Evolutionary conservation across 92 coral and sea anemone species (phyloP).

Genomic region (Epizoanthus illoricatus): DNA sequence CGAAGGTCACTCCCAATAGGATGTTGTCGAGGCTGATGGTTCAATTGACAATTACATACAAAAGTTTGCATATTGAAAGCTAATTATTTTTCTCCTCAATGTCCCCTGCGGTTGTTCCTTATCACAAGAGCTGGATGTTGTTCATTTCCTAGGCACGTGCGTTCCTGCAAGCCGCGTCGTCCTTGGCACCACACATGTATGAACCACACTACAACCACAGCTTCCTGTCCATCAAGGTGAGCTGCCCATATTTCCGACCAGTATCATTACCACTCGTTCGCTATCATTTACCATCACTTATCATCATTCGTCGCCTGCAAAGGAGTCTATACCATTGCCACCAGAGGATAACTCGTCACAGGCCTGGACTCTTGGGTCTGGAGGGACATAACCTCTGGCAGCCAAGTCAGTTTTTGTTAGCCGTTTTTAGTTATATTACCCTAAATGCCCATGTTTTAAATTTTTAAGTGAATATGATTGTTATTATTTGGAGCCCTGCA

Average conservation of each 20-base stretch:
- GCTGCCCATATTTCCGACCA: not conserved
- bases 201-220: constrained; percentile 94
- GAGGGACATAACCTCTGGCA: too few relatives aligned
- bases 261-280: not conserved
- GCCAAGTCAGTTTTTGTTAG: too few relatives aligned
- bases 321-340: not conserved
- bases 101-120: not conserved
- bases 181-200: constrained; percentile 87
- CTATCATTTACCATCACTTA: not conserved
- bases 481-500: too few relatives aligned
- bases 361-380: too few relatives aligned
- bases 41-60: not conserved
- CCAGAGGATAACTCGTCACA: not conserved
- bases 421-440: too few relatives aligned
- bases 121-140: not conserved
- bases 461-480: too few relatives aligned
- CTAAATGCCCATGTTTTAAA: too few relatives aligned
- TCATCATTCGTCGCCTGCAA: not conserved
- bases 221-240: constrained; percentile 83
- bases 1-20: too few relatives aligned
- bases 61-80: not conserved
- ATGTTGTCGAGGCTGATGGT: too few relatives aligned
- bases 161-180: constrained; percentile 84
- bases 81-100: too few relatives aligned
- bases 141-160: constrained; percentile 81